Evolutionary conservation across 2,888 invertebrate genomes (phyloP).

Genomic region (Theodoxus fluviatilis): DNA sequence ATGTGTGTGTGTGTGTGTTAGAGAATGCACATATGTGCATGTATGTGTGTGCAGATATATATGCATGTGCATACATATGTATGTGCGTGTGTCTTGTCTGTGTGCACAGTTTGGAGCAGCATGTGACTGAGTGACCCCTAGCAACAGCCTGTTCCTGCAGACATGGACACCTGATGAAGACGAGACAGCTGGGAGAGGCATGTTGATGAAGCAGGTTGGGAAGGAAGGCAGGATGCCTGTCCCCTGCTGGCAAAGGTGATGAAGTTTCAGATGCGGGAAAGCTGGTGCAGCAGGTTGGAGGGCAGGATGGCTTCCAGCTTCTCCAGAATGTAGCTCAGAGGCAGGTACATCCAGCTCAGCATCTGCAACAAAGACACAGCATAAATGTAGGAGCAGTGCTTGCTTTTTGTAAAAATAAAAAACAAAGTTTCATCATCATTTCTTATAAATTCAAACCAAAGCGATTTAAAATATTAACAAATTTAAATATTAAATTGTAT

Average conservation of each 20-base stretch:
- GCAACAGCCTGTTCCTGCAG: neutral
- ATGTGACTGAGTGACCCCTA: neutral
- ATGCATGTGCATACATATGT: too few relatives aligned
- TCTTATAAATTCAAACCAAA: neutral
- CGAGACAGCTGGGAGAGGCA: too few relatives aligned
- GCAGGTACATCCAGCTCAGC: constrained; percentile 81
- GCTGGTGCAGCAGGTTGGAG: constrained; percentile 78
- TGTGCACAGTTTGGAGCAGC: too few relatives aligned
- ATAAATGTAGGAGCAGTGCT: neutral
- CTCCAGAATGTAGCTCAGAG: constrained; percentile 81
- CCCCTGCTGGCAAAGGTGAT: neutral
- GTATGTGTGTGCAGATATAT: too few relatives aligned
- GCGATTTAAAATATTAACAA: neutral
- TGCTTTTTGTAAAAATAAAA: neutral
- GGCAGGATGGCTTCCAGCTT: constrained; percentile 83
- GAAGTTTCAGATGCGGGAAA: constrained; percentile 64
- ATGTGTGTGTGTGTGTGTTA: too few relatives aligned
- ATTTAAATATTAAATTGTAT: too few relatives aligned
- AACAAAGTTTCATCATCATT: neutral
- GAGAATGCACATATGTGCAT: too few relatives aligned
- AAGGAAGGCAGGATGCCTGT: neutral
- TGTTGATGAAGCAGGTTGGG: neutral
- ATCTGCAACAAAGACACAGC: constrained; percentile 67
- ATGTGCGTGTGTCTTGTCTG: too few relatives aligned
- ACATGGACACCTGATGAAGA: neutral